A percentile compares a stretch with the other conserved stretches of the same genome.
Evolutionary conservation across 2,888 invertebrate species (phyloP).

Genomic region (Lithophane socia): DNA sequence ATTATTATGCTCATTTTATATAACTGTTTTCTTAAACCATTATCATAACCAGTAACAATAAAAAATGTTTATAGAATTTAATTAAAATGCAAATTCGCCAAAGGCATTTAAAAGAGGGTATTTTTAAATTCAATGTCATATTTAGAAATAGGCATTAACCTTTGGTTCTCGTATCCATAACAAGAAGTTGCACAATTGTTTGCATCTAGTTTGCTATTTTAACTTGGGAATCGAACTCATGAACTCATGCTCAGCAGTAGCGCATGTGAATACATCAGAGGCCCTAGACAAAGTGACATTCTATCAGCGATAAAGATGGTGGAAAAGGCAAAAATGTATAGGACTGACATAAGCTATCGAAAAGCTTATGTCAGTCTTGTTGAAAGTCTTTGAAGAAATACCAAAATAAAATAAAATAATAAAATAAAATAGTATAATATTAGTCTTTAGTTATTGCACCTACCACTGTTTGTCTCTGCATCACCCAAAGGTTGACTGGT

Average conservation of each 20-base stretch:
- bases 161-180: constrained; percentile 32
- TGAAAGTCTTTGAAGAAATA: no score
- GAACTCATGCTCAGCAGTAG: background rate
- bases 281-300: no score
- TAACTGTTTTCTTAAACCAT: background rate
- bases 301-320: no score
- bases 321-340: no score
- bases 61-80: background rate
- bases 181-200: constrained; percentile 34
- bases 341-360: no score
- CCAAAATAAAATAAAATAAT: no score
- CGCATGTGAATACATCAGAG: background rate
- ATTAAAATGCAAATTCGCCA: background rate
- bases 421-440: no score
- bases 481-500: no score
- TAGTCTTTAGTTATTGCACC: no score
- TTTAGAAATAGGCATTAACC: constrained; percentile 39
- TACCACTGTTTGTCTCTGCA: no score
- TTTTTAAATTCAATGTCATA: constrained; percentile 44
- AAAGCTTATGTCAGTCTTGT: no score
- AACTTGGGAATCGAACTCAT: background rate
- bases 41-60: background rate
- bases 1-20: background rate
- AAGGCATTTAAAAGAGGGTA: background rate
- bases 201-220: constrained; percentile 2